Evolutionary conservation across 2,113 vertebrate species (phyloP).

Genomic region (Rhagologus leucostigma): DNA sequence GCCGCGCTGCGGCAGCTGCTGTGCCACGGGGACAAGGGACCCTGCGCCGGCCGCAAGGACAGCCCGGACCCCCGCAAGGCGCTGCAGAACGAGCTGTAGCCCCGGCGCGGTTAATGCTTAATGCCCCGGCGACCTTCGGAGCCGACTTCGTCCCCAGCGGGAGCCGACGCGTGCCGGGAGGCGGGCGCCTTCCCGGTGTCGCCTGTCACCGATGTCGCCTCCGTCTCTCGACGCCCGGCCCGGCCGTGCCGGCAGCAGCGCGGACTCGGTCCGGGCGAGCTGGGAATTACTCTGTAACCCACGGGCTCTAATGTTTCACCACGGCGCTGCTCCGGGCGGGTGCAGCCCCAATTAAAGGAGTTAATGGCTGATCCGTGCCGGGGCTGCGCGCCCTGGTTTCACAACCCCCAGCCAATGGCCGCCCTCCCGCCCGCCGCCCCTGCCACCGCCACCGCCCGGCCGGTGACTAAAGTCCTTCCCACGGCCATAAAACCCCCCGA

Average conservation of each 20-base stretch:
- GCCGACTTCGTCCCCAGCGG: neutral
- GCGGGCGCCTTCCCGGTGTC: neutral
- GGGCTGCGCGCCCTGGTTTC: conserved; percentile 11
- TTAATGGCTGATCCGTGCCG: conserved; percentile 52
- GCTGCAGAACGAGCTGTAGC: conserved; percentile 44
- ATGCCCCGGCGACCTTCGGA: conserved; percentile 44
- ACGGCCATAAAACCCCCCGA: conserved; percentile 17
- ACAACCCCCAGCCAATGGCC: conserved; percentile 36
- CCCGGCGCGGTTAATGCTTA: conserved; percentile 34
- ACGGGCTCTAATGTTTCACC: neutral
- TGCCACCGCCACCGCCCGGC: neutral
- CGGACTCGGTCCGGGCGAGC: neutral
- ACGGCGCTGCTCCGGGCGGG: neutral
- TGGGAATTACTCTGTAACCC: conserved; percentile 12
- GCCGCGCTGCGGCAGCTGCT: conserved; percentile 9
- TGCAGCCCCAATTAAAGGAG: conserved; percentile 32
- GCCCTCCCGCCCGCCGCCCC: neutral
- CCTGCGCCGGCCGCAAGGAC: neutral
- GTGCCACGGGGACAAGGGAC: conserved; percentile 14
- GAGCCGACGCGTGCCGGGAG: neutral
- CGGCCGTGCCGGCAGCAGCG: neutral
- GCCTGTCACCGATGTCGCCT: neutral
- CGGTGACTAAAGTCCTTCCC: conserved; percentile 64
- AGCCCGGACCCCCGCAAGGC: neutral
- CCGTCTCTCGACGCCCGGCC: neutral